Conservation (phyloP, 2,888 invertebrate species). For the Caenorhabditis zanzibari region DNA sequence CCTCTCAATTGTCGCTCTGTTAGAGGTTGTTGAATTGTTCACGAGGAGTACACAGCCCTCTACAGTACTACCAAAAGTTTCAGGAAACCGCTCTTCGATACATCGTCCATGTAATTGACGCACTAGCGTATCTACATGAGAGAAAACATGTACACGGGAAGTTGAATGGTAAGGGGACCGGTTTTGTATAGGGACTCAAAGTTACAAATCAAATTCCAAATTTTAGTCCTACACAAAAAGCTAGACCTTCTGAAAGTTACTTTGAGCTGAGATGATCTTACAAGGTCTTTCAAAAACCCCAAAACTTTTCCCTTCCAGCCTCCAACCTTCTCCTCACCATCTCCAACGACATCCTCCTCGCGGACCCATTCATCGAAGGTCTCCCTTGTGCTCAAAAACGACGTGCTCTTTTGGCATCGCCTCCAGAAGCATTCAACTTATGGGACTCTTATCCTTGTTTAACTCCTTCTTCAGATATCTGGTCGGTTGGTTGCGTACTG, state of each 20-base stretch:
- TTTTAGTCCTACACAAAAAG: too few relatives aligned
- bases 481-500: slow-evolving; percentile 71
- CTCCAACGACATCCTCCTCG: slow-evolving; percentile 69
- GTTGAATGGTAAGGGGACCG: slow-evolving; percentile 53
- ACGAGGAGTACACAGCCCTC: neutral
- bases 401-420: slow-evolving; percentile 65
- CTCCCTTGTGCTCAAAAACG: slow-evolving; percentile 62
- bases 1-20: too few relatives aligned
- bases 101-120: slow-evolving; percentile 64
- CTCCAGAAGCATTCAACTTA: slow-evolving; percentile 69
- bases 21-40: too few relatives aligned
- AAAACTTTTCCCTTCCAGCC: too few relatives aligned
- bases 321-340: slow-evolving; percentile 70
- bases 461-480: slow-evolving; percentile 67
- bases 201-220: too few relatives aligned
- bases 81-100: slow-evolving; percentile 62
- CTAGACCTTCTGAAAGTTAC: too few relatives aligned
- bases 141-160: slow-evolving; percentile 65
- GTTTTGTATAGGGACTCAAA: too few relatives aligned
- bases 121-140: slow-evolving; percentile 64
- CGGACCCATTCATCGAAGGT: slow-evolving; percentile 62
- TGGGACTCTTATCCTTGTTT: slow-evolving; percentile 55
- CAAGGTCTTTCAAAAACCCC: too few relatives aligned
- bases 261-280: too few relatives aligned
- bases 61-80: too few relatives aligned